Conservation (phyloP, 2,113 vertebrate genomes). For the Isichthys henryi region DNA sequence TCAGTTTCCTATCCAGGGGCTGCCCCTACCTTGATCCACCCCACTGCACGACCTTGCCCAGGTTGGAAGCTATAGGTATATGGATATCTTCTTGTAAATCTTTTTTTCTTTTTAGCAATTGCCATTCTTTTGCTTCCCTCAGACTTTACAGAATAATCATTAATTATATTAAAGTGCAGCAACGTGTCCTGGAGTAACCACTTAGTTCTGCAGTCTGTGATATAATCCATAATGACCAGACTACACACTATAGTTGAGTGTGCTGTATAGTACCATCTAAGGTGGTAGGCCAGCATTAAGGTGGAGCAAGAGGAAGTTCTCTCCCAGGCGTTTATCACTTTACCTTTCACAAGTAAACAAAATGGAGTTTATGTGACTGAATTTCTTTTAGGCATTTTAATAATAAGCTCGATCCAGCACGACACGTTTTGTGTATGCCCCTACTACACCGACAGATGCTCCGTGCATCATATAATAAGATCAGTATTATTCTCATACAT, state of each 20-base stretch:
- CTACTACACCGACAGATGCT: neutral
- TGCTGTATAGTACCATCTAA: neutral
- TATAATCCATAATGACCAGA: slow-evolving; percentile 9
- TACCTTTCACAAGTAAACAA: neutral
- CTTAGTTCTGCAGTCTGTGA: slow-evolving; percentile 9
- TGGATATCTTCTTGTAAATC: neutral
- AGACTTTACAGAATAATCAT: neutral
- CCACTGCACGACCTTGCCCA: neutral
- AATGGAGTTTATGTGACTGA: neutral
- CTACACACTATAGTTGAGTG: neutral
- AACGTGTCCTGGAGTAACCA: neutral
- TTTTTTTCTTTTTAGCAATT: neutral
- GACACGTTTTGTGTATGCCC: neutral
- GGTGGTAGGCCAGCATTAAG: neutral
- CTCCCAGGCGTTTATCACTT: neutral
- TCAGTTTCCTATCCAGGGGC: neutral
- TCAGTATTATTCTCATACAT: neutral
- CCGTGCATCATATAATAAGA: neutral
- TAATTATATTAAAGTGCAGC: slow-evolving; percentile 2
- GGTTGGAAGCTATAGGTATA: neutral
- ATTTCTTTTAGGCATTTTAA: neutral
- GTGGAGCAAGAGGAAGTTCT: neutral
- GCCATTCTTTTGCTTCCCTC: neutral
- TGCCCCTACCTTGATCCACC: neutral
- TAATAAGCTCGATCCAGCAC: neutral